Evolutionary conservation across 2,888 invertebrate genomes (phyloP).

Genomic region (Eilema sororculum): DNA sequence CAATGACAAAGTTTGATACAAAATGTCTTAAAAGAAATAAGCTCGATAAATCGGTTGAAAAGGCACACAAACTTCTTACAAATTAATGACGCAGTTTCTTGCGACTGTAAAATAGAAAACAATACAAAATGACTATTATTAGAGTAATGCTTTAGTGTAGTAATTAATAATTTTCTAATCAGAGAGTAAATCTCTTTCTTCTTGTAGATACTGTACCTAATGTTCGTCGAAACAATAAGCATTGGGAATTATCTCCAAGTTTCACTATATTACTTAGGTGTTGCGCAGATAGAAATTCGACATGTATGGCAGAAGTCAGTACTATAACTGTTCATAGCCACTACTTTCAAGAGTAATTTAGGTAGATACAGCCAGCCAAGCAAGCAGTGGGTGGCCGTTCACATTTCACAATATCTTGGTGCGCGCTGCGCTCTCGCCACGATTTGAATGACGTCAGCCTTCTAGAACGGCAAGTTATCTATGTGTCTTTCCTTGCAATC

Average conservation of each 20-base stretch:
- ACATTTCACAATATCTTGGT: slow-evolving; percentile 86
- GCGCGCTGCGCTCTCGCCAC: slow-evolving; percentile 76
- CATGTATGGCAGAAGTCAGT: slow-evolving; percentile 83
- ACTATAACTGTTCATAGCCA: slow-evolving; percentile 83
- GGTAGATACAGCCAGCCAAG: slow-evolving; percentile 75
- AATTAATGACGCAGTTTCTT: slow-evolving; percentile 28
- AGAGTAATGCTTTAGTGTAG: slow-evolving; percentile 31
- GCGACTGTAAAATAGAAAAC: slow-evolving; percentile 31
- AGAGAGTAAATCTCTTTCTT: slow-evolving; percentile 55
- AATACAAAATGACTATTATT: slow-evolving; percentile 25
- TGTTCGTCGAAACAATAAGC: slow-evolving; percentile 81
- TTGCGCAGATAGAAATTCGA: slow-evolving; percentile 78
- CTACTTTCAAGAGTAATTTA: slow-evolving; percentile 80
- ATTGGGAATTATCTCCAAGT: slow-evolving; percentile 79
- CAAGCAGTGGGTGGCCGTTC: slow-evolving; percentile 84
- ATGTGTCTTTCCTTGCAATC: slow-evolving; percentile 73
- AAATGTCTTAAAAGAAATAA: background rate
- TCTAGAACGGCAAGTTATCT: slow-evolving; percentile 81
- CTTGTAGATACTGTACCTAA: slow-evolving; percentile 84
- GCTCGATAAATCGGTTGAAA: slow-evolving; percentile 6
- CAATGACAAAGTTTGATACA: background rate
- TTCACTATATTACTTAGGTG: slow-evolving; percentile 75
- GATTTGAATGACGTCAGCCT: slow-evolving; percentile 83
- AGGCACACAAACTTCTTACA: slow-evolving; percentile 45
- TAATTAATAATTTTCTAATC: slow-evolving; percentile 48